Percentiles rank a stretch among this genome's conserved stretches.
Conservation (phyloP, 2,888 invertebrate species). For the Tipula helvola region DNA sequence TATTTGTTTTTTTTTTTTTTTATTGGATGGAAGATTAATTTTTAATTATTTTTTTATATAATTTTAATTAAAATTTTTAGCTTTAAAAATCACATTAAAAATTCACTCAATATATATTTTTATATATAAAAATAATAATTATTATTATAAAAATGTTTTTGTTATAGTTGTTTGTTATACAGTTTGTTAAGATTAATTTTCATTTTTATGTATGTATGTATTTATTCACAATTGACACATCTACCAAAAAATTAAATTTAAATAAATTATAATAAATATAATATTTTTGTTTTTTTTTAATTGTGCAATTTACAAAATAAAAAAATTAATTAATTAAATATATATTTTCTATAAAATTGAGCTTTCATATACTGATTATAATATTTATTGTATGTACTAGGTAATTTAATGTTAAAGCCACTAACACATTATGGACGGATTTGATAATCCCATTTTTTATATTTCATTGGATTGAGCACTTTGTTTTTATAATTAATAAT, state of each 20-base stretch:
- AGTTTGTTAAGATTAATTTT: not conserved
- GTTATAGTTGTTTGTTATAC: not conserved
- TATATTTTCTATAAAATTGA: not conserved
- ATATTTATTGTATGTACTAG: not conserved
- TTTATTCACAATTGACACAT: not conserved
- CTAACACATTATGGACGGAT: not conserved
- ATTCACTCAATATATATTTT: not conserved
- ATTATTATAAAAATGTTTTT: not conserved
- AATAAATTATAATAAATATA: not conserved
- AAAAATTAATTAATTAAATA: not conserved
- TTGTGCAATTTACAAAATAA: not conserved
- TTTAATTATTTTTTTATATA: not conserved
- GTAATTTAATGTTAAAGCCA: not conserved
- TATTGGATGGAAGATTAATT: not conserved
- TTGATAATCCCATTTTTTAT: not conserved
- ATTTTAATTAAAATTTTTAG: not conserved
- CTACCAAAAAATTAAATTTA: not conserved
- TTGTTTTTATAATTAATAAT: not conserved
- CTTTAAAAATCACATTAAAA: not conserved
- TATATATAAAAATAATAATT: not conserved
- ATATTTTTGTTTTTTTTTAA: not conserved
- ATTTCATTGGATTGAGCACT: not conserved
- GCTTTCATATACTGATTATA: not conserved
- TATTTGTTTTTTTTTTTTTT: not conserved
- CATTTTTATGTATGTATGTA: not conserved